Evolutionary conservation across 2,888 invertebrate species (phyloP), one percentile per base, ranked within the genome.

Genomic region (Nemapogon koenigi): DNA sequence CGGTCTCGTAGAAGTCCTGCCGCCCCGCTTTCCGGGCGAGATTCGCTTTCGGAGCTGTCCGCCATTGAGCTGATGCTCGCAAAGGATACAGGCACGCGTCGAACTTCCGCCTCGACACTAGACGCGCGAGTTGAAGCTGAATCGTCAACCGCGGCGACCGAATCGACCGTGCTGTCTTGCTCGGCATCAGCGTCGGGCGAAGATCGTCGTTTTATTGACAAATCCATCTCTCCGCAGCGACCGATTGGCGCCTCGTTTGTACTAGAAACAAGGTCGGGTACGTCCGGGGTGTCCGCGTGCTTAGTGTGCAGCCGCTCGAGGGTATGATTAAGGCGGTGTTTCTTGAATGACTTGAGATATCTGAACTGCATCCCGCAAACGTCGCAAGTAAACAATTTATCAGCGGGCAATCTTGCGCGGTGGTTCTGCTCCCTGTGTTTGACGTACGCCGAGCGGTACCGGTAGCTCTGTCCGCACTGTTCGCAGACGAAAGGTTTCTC

Each of bases 291-390:
- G 11, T 80, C 81, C 45, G 83, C 80, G 41, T 59, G 73, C 52
- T 87, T 87, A 4, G 90, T 88, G 56, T 92, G 92, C 39, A 92
- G 78, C 45, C 91, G 83, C 59, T 92, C 92, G 25, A 93, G 64
- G 0, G 92, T 91, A 62, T 94, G 93, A 55, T 93, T 94, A 40
- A 93, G 81, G 16, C 93, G 84, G 58, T 93, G 93, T 63, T 94
- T 93, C 63, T 92, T 92, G 67, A 94, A 93, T 1, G 92, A 93
- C 57, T 93, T 93, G 35, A 93, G 82, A 63, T 93, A 93, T 46
- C 92, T 83, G 47, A 93, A 94, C 62, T 93, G 93, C 93, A 93
- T 93, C 42, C 93, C 93, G 63, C 93, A 94, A 2, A 93, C 91
- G 57, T 93, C 93, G 59, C 93, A 94, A 14, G 92, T 92, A 70